Base-by-base conservation (phyloP, 2,888 invertebrate species). In the Ditula angustiorana region DNA sequence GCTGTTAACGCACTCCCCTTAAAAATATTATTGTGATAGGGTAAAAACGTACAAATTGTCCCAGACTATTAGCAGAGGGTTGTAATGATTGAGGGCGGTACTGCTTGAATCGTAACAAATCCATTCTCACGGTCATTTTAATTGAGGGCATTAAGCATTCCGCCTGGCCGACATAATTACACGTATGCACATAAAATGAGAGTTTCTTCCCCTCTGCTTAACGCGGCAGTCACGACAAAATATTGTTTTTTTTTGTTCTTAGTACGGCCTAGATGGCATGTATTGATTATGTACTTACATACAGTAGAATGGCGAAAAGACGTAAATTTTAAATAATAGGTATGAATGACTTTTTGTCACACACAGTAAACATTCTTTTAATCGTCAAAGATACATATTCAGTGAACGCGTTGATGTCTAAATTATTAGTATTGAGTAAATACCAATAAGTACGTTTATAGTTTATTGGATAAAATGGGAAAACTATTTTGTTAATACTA, bases 91-190 rank as follows among this genome's bases (percentile, higher is more conserved):
- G 33, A 62, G 62, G 46, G 50, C 30, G 30, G 35, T 16, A 26
- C 52, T 49, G 50, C 56, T 46, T 41, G 63, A 57, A 66, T 64
- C 58, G 64, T 58, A 67, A 67, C 67, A 59, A 69, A 69, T 68
- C 64, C 61, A 67, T 67, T 67, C 67, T 67, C 67, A 67, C 69
- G 64, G 59, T 61, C 61, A 61, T 63, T 68, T 61, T 67, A 67
- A 69, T 69, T 67, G 61, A 58, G 50, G 61, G 24, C 64, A 64
- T 67, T 67, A 67, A 58, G 58, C 64, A 58, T 58, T 66, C 61
- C 60, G 56, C 55, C 59, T 47, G 59, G 28, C 47, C 49, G 24
- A 41, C 35, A 49, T 66, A 66, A 66, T 59, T 49, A 55, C 53
- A 60, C 47, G 60, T 49, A 47, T 35, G 28, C 35, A 50, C 13